Conservation (phyloP, 2,888 invertebrate species). For the Hirtodrosophila histrioides region DNA sequence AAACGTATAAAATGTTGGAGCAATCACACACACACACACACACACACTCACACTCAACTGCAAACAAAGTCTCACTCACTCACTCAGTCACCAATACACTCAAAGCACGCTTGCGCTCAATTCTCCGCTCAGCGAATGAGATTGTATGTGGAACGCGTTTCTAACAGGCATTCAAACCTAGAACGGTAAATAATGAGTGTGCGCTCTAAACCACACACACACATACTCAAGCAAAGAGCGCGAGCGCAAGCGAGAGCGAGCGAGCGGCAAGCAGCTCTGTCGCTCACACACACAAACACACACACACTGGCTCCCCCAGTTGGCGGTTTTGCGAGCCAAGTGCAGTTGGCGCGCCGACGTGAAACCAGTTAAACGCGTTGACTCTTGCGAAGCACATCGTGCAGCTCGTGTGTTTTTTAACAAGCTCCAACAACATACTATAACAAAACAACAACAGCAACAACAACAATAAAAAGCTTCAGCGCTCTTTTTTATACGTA, state of each 20-base stretch:
- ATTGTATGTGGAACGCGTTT: slow-evolving; percentile 69
- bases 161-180: slow-evolving; percentile 64
- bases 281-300: slow-evolving; percentile 36
- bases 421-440: slow-evolving; percentile 11
- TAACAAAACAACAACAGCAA: slow-evolving; percentile 6
- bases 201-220: slow-evolving; percentile 35
- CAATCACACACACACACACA: slow-evolving; percentile 47
- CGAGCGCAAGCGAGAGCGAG: slow-evolving; percentile 23
- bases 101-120: slow-evolving; percentile 37
- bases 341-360: slow-evolving; percentile 75
- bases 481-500: slow-evolving; percentile 39
- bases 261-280: slow-evolving; percentile 20
- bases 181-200: slow-evolving; percentile 65
- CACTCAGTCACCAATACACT: slow-evolving; percentile 33
- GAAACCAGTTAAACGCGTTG: slow-evolving; percentile 78
- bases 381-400: slow-evolving; percentile 58
- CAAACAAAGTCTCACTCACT: slow-evolving; percentile 22
- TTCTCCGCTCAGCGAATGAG: slow-evolving; percentile 59
- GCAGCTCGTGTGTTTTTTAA: slow-evolving; percentile 64
- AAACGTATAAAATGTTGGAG: slow-evolving; percentile 80
- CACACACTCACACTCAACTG: slow-evolving; percentile 26
- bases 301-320: slow-evolving; percentile 16
- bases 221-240: slow-evolving; percentile 6
- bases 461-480: slow-evolving; percentile 7
- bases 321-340: slow-evolving; percentile 48